Conservation (phyloP, 2,797 vertebrate genomes). For the Tangara arthus region DNA sequence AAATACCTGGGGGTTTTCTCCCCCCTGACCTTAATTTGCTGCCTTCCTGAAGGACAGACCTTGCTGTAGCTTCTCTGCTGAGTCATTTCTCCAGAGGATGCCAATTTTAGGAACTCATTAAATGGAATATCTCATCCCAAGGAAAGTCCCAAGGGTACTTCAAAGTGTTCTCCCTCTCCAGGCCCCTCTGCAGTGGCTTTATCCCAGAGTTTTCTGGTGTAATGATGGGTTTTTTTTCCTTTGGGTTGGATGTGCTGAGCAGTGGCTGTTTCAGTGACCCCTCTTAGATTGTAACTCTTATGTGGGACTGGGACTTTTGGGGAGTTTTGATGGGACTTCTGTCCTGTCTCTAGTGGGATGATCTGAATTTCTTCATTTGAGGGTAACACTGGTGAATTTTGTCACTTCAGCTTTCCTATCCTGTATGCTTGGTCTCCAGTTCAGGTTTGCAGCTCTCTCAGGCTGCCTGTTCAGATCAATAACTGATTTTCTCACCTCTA, state of each 20-base stretch:
- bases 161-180: neutral
- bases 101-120: neutral
- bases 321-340: neutral
- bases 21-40: neutral
- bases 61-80: neutral
- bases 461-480: neutral
- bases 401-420: neutral
- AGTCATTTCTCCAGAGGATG: neutral
- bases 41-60: neutral
- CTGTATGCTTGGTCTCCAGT: rapidly evolving
- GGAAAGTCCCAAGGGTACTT: neutral
- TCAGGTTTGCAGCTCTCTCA: neutral
- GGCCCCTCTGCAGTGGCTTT: neutral
- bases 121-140: neutral
- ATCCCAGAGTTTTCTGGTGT: neutral
- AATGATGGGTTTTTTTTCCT: neutral
- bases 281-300: neutral
- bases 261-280: neutral
- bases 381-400: neutral
- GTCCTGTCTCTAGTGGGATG: neutral
- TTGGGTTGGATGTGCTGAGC: neutral
- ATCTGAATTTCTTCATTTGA: neutral
- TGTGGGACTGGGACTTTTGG: neutral
- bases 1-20: neutral
- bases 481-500: neutral